Percentiles rank a stretch among this genome's conserved stretches.
phyloP scores from a whole-genome alignment of 2,113 vertebrate species.

The Istiophorus platypterus region DNA sequence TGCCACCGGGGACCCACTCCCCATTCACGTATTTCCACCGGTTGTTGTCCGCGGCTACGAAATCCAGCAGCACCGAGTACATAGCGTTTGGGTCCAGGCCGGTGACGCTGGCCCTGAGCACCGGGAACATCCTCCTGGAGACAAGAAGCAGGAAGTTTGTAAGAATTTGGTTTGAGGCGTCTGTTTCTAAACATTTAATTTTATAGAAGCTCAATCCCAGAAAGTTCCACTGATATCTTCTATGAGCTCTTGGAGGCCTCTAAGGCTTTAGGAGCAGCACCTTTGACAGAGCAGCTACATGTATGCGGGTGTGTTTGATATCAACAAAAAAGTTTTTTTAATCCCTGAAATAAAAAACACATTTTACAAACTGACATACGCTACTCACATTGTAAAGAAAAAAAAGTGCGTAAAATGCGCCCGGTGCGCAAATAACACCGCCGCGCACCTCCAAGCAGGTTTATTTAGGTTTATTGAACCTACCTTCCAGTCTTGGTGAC shows the following conservation, averaged over 20 bases:
- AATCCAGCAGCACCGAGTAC: slow-evolving; percentile 88
- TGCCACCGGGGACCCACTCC: slow-evolving; percentile 87
- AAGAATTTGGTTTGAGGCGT: not conserved
- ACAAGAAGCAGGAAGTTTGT: not conserved
- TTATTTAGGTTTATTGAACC: not conserved
- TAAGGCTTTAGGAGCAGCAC: not conserved
- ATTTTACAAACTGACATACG: not conserved
- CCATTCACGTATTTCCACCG: slow-evolving; percentile 89
- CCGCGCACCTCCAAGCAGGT: too few relatives aligned
- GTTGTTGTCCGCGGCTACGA: slow-evolving; percentile 87
- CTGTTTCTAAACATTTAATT: not conserved
- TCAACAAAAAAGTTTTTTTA: not conserved
- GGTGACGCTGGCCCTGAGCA: slow-evolving; percentile 82
- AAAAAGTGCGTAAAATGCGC: slow-evolving; percentile 32
- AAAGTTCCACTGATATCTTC: not conserved
- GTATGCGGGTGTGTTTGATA: not conserved
- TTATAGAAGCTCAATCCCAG: not conserved
- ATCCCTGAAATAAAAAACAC: not conserved
- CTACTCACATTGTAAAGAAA: not conserved
- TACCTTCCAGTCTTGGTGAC: slow-evolving; percentile 88
- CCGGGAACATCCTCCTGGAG: slow-evolving; percentile 87
- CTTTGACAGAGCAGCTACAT: not conserved
- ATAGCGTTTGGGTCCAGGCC: slow-evolving; percentile 88
- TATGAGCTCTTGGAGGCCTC: not conserved
- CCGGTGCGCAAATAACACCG: not conserved